Base-by-base conservation (phyloP, 2,888 invertebrate genomes). In the Eumacrocentrus americanus region DNA sequence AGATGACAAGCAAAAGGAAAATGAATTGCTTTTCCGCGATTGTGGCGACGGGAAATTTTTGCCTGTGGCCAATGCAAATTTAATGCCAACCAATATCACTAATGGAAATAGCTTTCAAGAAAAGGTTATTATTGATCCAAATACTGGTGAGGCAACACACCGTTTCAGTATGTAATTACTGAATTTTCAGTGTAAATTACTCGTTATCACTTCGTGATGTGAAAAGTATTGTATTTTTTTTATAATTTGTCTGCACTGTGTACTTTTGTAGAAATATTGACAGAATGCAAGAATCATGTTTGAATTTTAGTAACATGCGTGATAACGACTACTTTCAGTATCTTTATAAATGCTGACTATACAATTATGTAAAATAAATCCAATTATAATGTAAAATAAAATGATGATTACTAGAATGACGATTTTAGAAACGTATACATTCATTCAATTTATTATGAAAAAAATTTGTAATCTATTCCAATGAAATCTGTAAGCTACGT, bases 71-170 rank as follows among this genome's bases (percentile, higher is more conserved):
- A 75, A 71, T 5, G 29, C 67, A 0, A 67, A 60, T 47, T 63
- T 66, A 0, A 46, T 62, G 11, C 51, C 70, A 14, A 52, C 60
- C 1, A 63, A 66, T 7, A 54, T 65, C 2, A 23, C 68, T 0
- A 64, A 60, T 14, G 48, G 67, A n/a, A 70, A 68, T 40, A 58
- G 56, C 2, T 63, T 57, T 23, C 72, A 74, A 46, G 74, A 78
- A 40, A 77, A 72, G 58, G 67, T 79, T 6, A 73, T 75, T 47
- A 73, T 79, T 4, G 79, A 79, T 61, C 78, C 78, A 0, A 76
- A 73, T 44, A 79, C 79, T 0, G 79, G 79, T 22, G 79, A 79
- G 58, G 71, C 77, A 1, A 76, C 75, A 59, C 71, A 75, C 46
- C 63, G 61, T 42, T 50, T 50, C 9, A 54, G 29, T 54, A 34